These are phyloP conservation scores for Ivindomyrus marchei DNA, from an alignment of 2,113 vertebrate genomes.

Conservation along the genomic window DNA sequence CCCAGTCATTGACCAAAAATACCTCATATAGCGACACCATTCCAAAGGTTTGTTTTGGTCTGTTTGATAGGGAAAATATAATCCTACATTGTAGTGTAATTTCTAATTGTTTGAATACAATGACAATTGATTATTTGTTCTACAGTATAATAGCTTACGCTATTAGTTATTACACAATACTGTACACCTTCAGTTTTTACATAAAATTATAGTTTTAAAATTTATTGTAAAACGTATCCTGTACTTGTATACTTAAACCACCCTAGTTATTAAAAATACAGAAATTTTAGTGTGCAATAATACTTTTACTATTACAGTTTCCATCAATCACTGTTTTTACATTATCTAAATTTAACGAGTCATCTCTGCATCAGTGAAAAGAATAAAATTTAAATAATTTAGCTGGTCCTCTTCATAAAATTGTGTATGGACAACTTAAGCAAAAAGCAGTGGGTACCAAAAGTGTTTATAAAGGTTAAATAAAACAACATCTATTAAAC, in stretches of 20 bases:
- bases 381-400: too few species aligned
- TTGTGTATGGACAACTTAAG: background rate
- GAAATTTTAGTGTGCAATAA: too few species aligned
- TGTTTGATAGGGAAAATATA: background rate
- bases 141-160: background rate
- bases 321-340: background rate
- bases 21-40: too few species aligned
- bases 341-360: background rate
- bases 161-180: background rate
- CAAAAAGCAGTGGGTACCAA: background rate
- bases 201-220: background rate
- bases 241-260: background rate
- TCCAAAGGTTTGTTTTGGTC: too few species aligned
- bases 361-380: too few species aligned
- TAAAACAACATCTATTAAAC: too few species aligned
- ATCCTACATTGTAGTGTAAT: background rate
- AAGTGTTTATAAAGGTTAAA: too few species aligned
- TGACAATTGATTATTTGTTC: too few species aligned
- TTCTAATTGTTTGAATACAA: background rate
- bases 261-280: too few species aligned
- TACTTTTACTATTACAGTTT: too few species aligned
- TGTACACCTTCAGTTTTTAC: background rate
- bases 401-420: too few species aligned
- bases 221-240: background rate
- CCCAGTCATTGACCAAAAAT: too few species aligned